Base-by-base conservation (phyloP, 2,797 vertebrate genomes). In the Cygnus olor region DNA sequence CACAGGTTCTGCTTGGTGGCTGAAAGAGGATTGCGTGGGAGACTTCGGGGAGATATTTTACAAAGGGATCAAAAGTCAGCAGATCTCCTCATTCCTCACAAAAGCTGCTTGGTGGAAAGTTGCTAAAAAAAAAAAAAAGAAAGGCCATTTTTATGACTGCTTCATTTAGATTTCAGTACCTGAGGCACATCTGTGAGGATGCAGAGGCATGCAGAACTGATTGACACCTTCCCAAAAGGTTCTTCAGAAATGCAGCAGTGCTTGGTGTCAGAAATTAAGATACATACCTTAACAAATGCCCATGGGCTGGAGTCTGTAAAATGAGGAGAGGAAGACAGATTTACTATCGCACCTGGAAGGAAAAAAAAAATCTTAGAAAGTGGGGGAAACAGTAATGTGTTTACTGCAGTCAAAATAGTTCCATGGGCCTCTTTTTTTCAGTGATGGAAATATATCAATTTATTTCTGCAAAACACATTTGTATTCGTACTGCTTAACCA, bases 281-380 rank as follows among this genome's bases (percentile, higher is more conserved):
- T 18, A 24, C 24, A 24, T 61, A 63, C 65, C 38, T 90, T 65
- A 89, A 69, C 42, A 83, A 95, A 89, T 49, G 70, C 73, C 89
- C 20, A 3, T 66, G 51, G 88, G 80, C 80, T 78, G 15, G 15
- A 73, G 47, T 77, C 36, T 73, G 30, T 60, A 73, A 88, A 93
- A 53, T 80, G 36, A 88, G 88, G 56, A 80, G 22, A 56, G 6
- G 28, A 90, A 42, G 64, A 79, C 30, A 77, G 66, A 74, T 86
- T 78, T 93, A 87, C 60, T 94, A 38, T 85, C 71, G 38, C 15
- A 68, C 36, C 71, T 86, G 78, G 49, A 90, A 70, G 19, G 20
- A 10, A 32, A 45, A 78, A 82, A 84, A 61, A 10, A 14, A 10
- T 70, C 45, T 76, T 85, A 78, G 80, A 58, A 91, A 73, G 32